Evolutionary conservation across 2,797 vertebrate genomes (phyloP).

Genomic region (Rhinatrema bivittatum): DNA sequence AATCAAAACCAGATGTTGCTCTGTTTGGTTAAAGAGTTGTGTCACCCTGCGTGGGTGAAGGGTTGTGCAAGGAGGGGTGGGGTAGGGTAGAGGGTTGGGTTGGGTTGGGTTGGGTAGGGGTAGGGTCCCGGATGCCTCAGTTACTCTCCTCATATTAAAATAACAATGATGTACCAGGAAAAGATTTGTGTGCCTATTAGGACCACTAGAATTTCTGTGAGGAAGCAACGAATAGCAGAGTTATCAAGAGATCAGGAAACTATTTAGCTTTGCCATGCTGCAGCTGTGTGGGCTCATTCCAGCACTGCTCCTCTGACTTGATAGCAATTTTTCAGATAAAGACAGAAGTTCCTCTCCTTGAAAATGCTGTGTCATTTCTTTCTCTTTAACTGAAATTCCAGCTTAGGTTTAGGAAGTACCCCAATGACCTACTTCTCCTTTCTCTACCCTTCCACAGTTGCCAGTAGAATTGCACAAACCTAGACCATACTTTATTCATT

Average conservation of each 20-base stretch:
- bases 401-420: conserved; percentile 53
- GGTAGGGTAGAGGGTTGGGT: too few relatives aligned
- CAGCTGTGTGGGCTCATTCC: conserved; percentile 8
- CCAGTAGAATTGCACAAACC: conserved; percentile 10
- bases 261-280: background rate
- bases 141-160: conserved; percentile 14
- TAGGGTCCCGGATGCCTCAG: too few relatives aligned
- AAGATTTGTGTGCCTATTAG: too few relatives aligned
- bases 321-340: conserved; percentile 23
- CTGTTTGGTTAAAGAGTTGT: too few relatives aligned
- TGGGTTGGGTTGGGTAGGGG: too few relatives aligned
- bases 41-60: too few relatives aligned
- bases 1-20: too few relatives aligned
- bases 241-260: background rate
- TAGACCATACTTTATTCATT: conserved; percentile 30
- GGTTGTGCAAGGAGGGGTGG: too few relatives aligned
- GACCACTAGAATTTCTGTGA: too few relatives aligned
- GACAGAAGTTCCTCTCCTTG: conserved; percentile 41
- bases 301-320: conserved; percentile 19
- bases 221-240: too few relatives aligned
- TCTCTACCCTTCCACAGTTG: conserved; percentile 22
- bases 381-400: conserved; percentile 58
- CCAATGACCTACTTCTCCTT: conserved; percentile 40
- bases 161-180: background rate
- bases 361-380: conserved; percentile 81